Evolutionary conservation across 2,888 invertebrate species (phyloP).

Genomic region (Macrophya annulata): DNA sequence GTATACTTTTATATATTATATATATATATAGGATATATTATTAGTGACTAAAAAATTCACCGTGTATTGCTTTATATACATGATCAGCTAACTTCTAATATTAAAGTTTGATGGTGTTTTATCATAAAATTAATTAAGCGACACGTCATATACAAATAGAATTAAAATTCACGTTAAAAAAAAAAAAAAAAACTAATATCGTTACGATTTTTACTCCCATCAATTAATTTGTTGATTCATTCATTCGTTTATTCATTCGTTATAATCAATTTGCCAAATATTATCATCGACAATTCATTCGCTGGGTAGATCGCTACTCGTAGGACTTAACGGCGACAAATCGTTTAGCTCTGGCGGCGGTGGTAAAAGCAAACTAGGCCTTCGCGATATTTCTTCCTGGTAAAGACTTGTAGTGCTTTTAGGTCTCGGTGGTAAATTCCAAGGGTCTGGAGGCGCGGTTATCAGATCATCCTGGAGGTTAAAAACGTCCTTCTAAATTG

Average conservation of each 20-base stretch:
- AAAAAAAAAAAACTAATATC: neutral
- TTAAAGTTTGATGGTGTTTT: neutral
- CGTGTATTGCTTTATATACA: conserved; percentile 40
- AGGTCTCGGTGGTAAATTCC: conserved; percentile 72
- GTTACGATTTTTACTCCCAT: neutral
- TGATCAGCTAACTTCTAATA: conserved; percentile 5
- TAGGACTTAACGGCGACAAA: conserved; percentile 72
- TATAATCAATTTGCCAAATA: neutral
- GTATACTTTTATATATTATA: conserved; percentile 1
- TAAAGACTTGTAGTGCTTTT: conserved; percentile 74
- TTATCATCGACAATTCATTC: conserved; percentile 64
- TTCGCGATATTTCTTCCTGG: conserved; percentile 72
- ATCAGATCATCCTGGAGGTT: conserved; percentile 69
- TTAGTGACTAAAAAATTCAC: neutral
- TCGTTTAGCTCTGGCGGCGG: conserved; percentile 71
- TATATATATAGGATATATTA: neutral
- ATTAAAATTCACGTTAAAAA: neutral
- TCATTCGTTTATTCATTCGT: neutral
- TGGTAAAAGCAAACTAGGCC: conserved; percentile 73
- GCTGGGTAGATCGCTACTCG: conserved; percentile 74
- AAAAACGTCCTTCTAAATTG: neutral
- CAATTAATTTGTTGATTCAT: neutral
- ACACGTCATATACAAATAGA: neutral
- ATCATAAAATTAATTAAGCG: neutral
- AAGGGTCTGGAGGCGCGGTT: conserved; percentile 69